phyloP scores from a whole-genome alignment of 2,797 vertebrate species.

The Protonibea diacanthus region DNA sequence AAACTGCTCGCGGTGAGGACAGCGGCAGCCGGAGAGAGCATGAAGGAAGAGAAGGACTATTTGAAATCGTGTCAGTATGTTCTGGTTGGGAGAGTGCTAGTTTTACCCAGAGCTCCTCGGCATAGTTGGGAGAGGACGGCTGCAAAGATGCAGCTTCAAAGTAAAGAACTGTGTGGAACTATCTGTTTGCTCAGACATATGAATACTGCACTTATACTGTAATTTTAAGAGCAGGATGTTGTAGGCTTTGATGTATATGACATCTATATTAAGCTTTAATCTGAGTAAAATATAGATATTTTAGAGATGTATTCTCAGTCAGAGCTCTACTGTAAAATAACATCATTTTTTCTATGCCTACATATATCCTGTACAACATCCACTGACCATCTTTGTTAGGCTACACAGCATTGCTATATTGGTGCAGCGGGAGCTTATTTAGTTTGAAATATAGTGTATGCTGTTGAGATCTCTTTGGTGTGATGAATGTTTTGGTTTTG shows the following conservation, averaged over 20 bases:
- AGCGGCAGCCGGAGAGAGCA: constrained; percentile 46
- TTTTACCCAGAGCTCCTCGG: constrained; percentile 59
- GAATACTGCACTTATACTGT: constrained; percentile 41
- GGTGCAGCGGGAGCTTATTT: constrained; percentile 39
- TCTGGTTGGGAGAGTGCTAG: constrained; percentile 51
- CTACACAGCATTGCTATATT: constrained; percentile 5
- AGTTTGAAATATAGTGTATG: constrained; percentile 37
- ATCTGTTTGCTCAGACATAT: constrained; percentile 62
- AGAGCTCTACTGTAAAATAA: constrained; percentile 16
- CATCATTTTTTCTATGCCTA: neutral
- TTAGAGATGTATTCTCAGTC: constrained; percentile 24
- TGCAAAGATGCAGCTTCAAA: constrained; percentile 66
- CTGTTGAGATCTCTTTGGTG: constrained; percentile 31
- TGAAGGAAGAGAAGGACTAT: constrained; percentile 39
- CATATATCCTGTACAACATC: constrained; percentile 4
- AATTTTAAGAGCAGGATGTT: constrained; percentile 50
- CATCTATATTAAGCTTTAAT: constrained; percentile 42
- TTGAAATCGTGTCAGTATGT: constrained; percentile 72
- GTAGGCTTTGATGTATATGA: constrained; percentile 60
- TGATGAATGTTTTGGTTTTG: constrained; percentile 25
- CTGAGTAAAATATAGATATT: constrained; percentile 30
- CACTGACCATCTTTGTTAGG: constrained; percentile 1
- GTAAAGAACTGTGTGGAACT: constrained; percentile 70
- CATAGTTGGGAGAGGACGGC: constrained; percentile 33
- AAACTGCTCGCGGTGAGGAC: constrained; percentile 51